A percentile compares a stretch with the other conserved stretches of the same genome.
Evolutionary conservation across 2,888 invertebrate genomes (phyloP).

Genomic region (Caenorhabditis sp.): DNA sequence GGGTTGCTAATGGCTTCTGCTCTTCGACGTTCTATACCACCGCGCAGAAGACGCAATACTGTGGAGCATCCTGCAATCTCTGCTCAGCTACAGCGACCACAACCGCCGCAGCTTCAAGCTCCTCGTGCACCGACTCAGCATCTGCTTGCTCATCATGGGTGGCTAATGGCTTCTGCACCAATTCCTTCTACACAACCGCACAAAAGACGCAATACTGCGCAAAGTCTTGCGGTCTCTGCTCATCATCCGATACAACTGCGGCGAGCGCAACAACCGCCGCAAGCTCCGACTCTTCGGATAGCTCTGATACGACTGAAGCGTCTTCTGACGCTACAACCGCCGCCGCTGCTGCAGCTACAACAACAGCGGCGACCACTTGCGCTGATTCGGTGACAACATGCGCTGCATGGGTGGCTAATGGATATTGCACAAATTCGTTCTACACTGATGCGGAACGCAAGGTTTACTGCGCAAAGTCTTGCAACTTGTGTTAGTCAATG

Average conservation of each 20-base stretch:
- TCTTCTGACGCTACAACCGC: slow-evolving; percentile 8
- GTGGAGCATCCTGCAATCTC: slow-evolving; percentile 13
- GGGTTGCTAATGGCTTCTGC: slow-evolving; percentile 20
- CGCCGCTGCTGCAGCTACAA: slow-evolving; percentile 6
- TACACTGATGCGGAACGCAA: slow-evolving; percentile 19
- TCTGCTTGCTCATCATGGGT: background rate
- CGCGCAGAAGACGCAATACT: slow-evolving; percentile 19
- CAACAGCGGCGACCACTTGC: slow-evolving; percentile 5
- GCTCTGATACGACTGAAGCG: background rate
- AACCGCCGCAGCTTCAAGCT: slow-evolving; percentile 1
- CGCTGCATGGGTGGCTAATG: slow-evolving; percentile 26
- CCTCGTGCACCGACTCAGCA: background rate
- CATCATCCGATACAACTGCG: background rate
- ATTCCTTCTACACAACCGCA: slow-evolving; percentile 17
- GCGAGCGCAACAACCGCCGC: background rate
- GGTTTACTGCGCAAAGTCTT: slow-evolving; percentile 22
- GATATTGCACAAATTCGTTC: slow-evolving; percentile 23
- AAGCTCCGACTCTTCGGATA: background rate
- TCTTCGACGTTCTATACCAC: slow-evolving; percentile 22
- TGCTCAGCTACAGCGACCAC: slow-evolving; percentile 8
- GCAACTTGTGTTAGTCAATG: slow-evolving; percentile 13
- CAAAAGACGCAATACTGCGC: slow-evolving; percentile 16
- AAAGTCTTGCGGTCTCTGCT: slow-evolving; percentile 12
- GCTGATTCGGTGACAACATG: slow-evolving; percentile 18
- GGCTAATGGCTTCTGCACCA: slow-evolving; percentile 19